A percentile compares a stretch with the other conserved stretches of the same genome.
These are phyloP conservation scores for Procambarus virginalis DNA, from an alignment of 1,140 invertebrate genomes.

Conservation along the genomic window DNA sequence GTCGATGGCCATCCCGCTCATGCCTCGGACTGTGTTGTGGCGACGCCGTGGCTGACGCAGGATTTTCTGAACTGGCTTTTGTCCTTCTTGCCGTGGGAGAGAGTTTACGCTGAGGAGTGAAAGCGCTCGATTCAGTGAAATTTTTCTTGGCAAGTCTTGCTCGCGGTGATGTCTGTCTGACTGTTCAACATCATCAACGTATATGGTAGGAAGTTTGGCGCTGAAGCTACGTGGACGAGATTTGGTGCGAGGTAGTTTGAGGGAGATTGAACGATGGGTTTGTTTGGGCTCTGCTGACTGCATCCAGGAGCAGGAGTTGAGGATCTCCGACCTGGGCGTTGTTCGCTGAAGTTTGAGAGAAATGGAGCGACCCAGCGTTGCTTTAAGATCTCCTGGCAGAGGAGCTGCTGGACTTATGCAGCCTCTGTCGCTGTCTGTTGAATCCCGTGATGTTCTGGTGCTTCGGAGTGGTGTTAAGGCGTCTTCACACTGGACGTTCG, in stretches of 20 bases:
- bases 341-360: constrained; percentile 37
- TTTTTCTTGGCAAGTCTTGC: neutral
- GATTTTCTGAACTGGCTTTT: constrained; percentile 55
- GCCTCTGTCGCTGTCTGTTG: constrained; percentile 38
- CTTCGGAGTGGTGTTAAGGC: neutral
- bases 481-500: neutral
- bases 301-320: constrained; percentile 20
- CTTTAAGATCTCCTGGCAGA: constrained; percentile 9
- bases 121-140: neutral
- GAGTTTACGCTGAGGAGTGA: constrained; percentile 34
- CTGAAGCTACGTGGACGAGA: constrained; percentile 1
- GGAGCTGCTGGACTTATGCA: constrained; percentile 22
- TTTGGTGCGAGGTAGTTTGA: constrained; percentile 38
- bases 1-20: constrained; percentile 50
- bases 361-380: constrained; percentile 36
- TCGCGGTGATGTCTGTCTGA: neutral
- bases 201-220: constrained; percentile 60
- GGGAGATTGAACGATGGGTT: constrained; percentile 36
- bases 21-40: constrained; percentile 41
- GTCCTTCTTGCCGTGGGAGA: neutral
- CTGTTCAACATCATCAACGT: constrained; percentile 40
- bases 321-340: neutral
- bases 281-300: neutral
- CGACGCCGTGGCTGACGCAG: constrained; percentile 36
- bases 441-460: constrained; percentile 20